Conservation (phyloP, 2,888 invertebrate species). For the Epistrophella euchroma region DNA sequence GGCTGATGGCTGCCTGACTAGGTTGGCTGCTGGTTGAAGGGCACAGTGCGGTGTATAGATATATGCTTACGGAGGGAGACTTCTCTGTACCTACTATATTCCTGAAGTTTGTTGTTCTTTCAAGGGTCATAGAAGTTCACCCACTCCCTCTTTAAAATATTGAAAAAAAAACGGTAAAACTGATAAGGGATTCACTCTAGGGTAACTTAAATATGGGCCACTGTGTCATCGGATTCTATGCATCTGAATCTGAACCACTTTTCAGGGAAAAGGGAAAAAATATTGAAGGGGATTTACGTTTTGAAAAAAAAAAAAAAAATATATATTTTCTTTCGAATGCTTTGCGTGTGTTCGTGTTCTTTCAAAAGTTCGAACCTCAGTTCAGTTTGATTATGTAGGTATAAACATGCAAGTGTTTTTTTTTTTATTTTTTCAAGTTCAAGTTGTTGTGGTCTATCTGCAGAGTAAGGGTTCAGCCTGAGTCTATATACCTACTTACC, state of each 20-base stretch:
- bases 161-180: conserved; percentile 36
- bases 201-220: conserved; percentile 67
- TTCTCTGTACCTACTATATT: conserved; percentile 25
- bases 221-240: conserved; percentile 55
- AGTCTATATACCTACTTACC: neutral
- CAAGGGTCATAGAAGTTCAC: conserved; percentile 70
- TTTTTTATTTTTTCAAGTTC: conserved; percentile 69
- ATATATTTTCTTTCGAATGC: conserved; percentile 3
- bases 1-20: neutral
- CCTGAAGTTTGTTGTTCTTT: conserved; percentile 75
- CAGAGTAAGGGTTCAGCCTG: conserved; percentile 35
- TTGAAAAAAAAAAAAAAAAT: too few relatives aligned
- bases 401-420: conserved; percentile 37
- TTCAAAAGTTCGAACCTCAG: conserved; percentile 39
- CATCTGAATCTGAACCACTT: conserved; percentile 19
- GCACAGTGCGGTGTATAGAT: conserved; percentile 9
- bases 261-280: conserved; percentile 7
- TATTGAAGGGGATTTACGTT: conserved; percentile 50
- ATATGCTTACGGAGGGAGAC: conserved; percentile 26
- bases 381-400: conserved; percentile 19
- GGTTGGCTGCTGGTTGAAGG: conserved; percentile 25
- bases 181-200: conserved; percentile 60
- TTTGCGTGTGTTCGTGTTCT: conserved; percentile 14
- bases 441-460: conserved; percentile 73
- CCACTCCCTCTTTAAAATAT: conserved; percentile 20